These are phyloP conservation scores for Achatina immaculata DNA, from an alignment of 1,140 invertebrate species.

Conservation along the genomic window DNA sequence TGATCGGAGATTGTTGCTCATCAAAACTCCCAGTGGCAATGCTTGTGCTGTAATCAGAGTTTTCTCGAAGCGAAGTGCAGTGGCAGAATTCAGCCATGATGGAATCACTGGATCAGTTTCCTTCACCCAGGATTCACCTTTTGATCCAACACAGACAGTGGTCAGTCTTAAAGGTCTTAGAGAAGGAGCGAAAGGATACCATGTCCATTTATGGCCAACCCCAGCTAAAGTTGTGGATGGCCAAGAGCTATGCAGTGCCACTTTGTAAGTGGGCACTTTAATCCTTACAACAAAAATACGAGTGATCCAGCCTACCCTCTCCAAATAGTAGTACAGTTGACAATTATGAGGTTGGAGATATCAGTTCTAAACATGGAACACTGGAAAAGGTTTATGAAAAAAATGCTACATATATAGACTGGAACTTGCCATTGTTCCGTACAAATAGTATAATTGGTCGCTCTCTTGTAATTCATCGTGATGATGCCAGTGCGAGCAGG, in stretches of 20 bases:
- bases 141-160: constrained; percentile 85
- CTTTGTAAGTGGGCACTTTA: constrained; percentile 78
- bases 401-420: constrained; percentile 82
- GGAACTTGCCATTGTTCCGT: constrained; percentile 88
- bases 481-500: constrained; percentile 46
- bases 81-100: constrained; percentile 78
- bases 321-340: constrained; percentile 76
- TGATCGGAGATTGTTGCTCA: constrained; percentile 1
- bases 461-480: constrained; percentile 85
- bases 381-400: constrained; percentile 71
- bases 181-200: constrained; percentile 71
- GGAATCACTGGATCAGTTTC: constrained; percentile 86
- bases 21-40: neutral
- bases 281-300: constrained; percentile 69
- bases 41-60: constrained; percentile 21
- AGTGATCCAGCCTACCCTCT: constrained; percentile 41
- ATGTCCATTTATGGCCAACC: constrained; percentile 74
- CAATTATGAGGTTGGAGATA: constrained; percentile 83
- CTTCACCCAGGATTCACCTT: constrained; percentile 85
- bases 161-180: constrained; percentile 79
- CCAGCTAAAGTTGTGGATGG: constrained; percentile 77
- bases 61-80: neutral
- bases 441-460: constrained; percentile 84
- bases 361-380: constrained; percentile 89
- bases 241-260: constrained; percentile 83